Conservation (phyloP, 2,797 vertebrate genomes). For the Mormyrus proboscirostris region DNA sequence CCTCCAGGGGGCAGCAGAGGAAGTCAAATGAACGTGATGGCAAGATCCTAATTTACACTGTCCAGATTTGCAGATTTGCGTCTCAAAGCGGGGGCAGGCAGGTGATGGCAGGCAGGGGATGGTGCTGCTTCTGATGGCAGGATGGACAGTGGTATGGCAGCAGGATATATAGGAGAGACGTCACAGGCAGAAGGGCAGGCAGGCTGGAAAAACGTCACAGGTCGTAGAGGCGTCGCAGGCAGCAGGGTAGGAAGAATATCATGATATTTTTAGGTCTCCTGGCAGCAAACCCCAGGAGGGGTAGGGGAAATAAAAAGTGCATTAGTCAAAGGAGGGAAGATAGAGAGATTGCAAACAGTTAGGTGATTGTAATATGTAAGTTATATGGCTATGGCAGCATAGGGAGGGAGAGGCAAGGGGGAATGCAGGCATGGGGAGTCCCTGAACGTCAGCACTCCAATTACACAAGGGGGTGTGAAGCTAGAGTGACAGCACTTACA, state of each 20-base stretch:
- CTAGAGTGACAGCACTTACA: background rate
- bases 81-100: background rate
- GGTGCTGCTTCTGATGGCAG: background rate
- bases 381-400: background rate
- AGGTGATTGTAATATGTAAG: background rate
- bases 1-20: background rate
- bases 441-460: background rate
- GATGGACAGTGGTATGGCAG: background rate
- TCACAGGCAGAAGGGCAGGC: background rate
- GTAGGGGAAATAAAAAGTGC: background rate
- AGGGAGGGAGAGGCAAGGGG: background rate
- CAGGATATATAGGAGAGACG: background rate
- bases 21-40: background rate
- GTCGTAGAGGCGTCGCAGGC: background rate
- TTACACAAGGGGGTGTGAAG: background rate
- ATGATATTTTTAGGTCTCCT: background rate
- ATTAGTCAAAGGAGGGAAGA: background rate
- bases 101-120: background rate
- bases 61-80: background rate
- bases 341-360: background rate
- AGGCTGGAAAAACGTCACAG: background rate
- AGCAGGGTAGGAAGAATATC: background rate
- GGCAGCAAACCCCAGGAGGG: background rate
- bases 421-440: background rate
- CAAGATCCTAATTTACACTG: background rate